Evolutionary conservation across 1,140 invertebrate species (phyloP), one percentile per base, ranked within the genome.

Genomic region (Polyergus mexicanus): DNA sequence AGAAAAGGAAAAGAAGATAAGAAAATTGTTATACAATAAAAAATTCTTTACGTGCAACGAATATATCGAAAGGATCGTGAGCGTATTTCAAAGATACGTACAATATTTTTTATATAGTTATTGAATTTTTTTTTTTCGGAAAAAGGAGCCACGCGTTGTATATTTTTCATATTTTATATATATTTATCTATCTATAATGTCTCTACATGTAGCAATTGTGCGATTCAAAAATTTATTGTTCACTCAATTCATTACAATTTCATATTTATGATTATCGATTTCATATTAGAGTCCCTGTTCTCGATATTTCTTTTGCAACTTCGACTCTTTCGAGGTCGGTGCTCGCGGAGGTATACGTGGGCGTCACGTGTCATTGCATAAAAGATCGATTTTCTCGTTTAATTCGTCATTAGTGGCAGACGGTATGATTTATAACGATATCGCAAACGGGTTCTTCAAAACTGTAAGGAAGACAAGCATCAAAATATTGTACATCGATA

Each of bases 301-400:
- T 54, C n/a, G 35, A 83, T 83, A 72, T 72, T 60, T n/a, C 22
- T n/a, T 72, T 35, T 51, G 35, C 22, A 19, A 41, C 35, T 28
- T 44, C 28, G 51, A 81, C 77, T 32, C 13, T 60, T 72, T 60
- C 54, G 13, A 81, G 25, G 19, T 58, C 19, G 25, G 66, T 81
- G 35, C 60, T 83, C 56, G 78, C 16, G 19, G n/a, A 41, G 56
- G n/a, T 41, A 74, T 72, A 72, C 8, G 25, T n/a, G 44, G 35
- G 38, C 72, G 25, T 81, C 68, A 83, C 41, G 6, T 81, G 78
- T 13, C 66, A 65, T 32, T 13, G 38, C n/a, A 72, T 58, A 16
- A 84, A 65, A 84, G 38, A 84, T 84, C 74, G 60, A 84, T 84
- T 66, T 60, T 28, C 54, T 72, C 78, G 38, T 83, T 74, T 83